phyloP scores from a whole-genome alignment of 2,888 invertebrate species.

The Drosophila demipolita region DNA sequence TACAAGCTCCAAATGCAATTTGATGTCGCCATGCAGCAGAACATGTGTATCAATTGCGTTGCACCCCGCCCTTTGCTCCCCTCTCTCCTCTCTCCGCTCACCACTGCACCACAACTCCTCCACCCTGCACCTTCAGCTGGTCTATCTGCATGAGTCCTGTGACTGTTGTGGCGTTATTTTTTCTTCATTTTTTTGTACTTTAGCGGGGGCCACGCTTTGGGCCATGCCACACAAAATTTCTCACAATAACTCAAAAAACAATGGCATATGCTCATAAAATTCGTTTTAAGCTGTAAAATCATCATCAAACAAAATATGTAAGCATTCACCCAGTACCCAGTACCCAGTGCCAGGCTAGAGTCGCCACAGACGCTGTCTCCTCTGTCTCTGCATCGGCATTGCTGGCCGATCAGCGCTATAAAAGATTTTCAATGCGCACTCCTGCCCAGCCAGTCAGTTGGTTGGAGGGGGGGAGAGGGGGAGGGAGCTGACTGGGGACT shows the following conservation, averaged over 20 bases:
- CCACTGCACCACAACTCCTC: no score
- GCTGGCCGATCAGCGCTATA: slow-evolving; percentile 56
- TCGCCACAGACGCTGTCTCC: slow-evolving; percentile 19
- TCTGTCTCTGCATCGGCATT: not conserved
- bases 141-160: slow-evolving; percentile 44
- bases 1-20: slow-evolving; percentile 61
- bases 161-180: slow-evolving; percentile 21
- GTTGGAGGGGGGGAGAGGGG: no score
- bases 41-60: slow-evolving; percentile 82
- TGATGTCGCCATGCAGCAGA: slow-evolving; percentile 82
- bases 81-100: no score
- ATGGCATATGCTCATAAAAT: slow-evolving; percentile 83
- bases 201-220: slow-evolving; percentile 27
- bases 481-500: slow-evolving; percentile 8
- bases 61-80: not conserved
- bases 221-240: slow-evolving; percentile 67
- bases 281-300: slow-evolving; percentile 84
- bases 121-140: not conserved
- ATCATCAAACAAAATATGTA: slow-evolving; percentile 82
- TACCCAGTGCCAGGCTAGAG: slow-evolving; percentile 12
- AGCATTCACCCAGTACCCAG: slow-evolving; percentile 50
- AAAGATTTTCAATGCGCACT: slow-evolving; percentile 61
- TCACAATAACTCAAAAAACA: slow-evolving; percentile 83
- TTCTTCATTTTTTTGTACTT: not conserved
- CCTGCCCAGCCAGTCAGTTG: slow-evolving; percentile 23